These are phyloP conservation scores for Sisor rabdophorus DNA, from an alignment of 2,113 vertebrate genomes.

Conservation along the genomic window DNA sequence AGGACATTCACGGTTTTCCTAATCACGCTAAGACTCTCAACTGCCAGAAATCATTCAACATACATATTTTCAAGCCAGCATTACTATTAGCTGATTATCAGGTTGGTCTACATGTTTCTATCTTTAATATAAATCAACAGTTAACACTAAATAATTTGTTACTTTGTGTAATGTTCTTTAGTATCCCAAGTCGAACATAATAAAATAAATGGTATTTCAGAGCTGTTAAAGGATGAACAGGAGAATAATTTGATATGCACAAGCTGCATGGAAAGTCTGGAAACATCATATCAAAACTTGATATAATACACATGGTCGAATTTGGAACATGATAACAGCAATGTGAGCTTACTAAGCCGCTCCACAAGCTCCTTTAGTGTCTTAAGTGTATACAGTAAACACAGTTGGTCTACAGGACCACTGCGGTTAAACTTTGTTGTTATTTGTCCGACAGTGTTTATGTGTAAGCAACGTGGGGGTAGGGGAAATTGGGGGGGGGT, in stretches of 20 bases:
- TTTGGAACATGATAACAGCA: neutral
- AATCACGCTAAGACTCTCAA: no score
- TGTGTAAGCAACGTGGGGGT: neutral
- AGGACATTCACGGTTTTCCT: neutral
- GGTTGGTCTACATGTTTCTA: neutral
- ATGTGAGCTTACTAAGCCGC: no score
- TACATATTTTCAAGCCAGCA: neutral
- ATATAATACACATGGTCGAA: neutral
- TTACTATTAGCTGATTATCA: neutral
- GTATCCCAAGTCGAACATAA: no score
- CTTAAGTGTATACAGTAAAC: constrained; percentile 33
- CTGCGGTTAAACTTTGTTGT: neutral
- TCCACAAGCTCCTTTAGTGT: no score
- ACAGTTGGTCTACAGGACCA: neutral
- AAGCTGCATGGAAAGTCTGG: neutral
- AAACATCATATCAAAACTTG: neutral
- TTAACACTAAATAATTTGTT: neutral
- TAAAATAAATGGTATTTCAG: neutral
- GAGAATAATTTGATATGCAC: neutral
- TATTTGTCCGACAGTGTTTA: neutral
- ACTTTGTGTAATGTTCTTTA: neutral
- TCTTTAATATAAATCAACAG: neutral
- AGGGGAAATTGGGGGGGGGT: neutral
- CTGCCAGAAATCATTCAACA: neutral
- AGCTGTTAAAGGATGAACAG: neutral